These are phyloP conservation scores for Sciurus vulgaris DNA, from an alignment of 2,797 vertebrate species.

Conservation along the genomic window DNA sequence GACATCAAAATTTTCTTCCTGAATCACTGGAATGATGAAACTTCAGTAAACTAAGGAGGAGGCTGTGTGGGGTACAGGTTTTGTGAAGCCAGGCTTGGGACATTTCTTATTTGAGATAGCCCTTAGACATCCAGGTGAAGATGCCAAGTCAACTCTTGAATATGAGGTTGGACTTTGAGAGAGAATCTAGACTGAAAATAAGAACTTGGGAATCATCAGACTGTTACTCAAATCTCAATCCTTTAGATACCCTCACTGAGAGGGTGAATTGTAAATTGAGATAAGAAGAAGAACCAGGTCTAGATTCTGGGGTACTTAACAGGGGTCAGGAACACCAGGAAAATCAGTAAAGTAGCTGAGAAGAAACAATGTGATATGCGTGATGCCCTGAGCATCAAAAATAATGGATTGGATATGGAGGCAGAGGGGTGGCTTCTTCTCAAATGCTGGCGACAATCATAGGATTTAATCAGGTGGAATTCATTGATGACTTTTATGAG, in stretches of 20 bases:
- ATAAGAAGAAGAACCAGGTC: background rate
- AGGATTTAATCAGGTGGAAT: background rate
- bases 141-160: background rate
- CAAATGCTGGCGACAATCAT: background rate
- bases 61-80: background rate
- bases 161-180: background rate
- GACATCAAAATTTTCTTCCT: constrained; percentile 11
- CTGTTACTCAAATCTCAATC: constrained; percentile 27
- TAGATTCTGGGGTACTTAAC: background rate
- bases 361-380: background rate
- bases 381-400: background rate
- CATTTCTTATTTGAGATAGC: background rate
- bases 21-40: background rate
- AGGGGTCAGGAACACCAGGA: background rate
- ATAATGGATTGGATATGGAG: background rate
- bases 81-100: background rate
- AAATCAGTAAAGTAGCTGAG: background rate
- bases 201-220: background rate
- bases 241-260: background rate
- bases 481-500: background rate
- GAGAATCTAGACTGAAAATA: background rate
- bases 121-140: background rate
- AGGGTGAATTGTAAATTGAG: background rate
- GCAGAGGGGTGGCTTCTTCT: background rate
- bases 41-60: constrained; percentile 3